Evolutionary conservation across 2,888 invertebrate species (phyloP), one percentile per base, ranked within the genome.

Genomic region (Steromphala cineraria): DNA sequence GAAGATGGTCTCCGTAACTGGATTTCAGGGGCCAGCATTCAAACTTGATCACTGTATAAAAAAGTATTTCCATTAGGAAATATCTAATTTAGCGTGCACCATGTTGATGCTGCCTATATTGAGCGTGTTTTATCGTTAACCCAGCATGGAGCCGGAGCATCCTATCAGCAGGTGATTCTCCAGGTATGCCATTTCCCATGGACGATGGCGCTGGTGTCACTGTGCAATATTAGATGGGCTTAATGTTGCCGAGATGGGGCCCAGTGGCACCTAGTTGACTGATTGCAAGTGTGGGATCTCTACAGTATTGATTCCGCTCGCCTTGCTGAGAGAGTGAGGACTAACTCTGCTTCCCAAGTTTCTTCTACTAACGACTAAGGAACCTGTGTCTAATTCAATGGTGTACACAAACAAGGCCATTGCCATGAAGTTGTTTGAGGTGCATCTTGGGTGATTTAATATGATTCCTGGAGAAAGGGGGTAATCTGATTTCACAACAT

Each of bases 1-100:
- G 36, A 71, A 71, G 71, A 71, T 71, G 71, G 31, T 71, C 40
- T 40, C 17, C 36, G 71, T 71, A 71, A 31, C 71, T 71, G 19
- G 71, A 36, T 71, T 36, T 36, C 71, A 71, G 71, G 40, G 28
- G 24, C 28, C 31, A 40, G 40, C 36, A 71, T 71, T 71, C 71
- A 71, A 40, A 36, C 36, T 40, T 40, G 71, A 71, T 71, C 40
- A 31, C 31, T 40, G 40, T 71, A 31, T 19, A 71, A 71, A 71
- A 71, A 71, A 31, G n/a, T 71, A 71, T 71, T 71, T 71, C 71
- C 71, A 71, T 71, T 71, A 71, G 71, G 71, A 71, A 31, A 40
- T 71, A 36, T 71, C 71, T 71, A 71, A 71, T 71, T 71, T 40
- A 71, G 40, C 71, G 19, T 71, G 71, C 36, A 31, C 71, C 40